Evolutionary conservation across 2,797 vertebrate species (phyloP), one percentile per base, ranked within the genome.

Genomic region (Decapterus maruadsi): DNA sequence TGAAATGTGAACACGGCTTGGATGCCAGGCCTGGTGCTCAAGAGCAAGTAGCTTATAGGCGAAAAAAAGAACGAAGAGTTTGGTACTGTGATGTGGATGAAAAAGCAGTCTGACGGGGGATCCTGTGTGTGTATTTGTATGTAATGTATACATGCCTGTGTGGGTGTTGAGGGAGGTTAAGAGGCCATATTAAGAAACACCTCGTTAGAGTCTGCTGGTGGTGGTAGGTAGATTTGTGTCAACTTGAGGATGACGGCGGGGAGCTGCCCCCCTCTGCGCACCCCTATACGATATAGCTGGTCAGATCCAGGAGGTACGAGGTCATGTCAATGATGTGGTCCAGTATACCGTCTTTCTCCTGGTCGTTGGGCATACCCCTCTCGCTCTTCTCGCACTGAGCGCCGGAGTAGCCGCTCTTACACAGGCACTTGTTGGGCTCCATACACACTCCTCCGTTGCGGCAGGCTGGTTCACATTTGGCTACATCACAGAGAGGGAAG

Each of bases 321-420:
- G 98, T 99, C 97, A 99, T 97, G 93, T 97, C 97, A 83, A 99
- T 97, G 95, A 99, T 97, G 95, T 98, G 97, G 93, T 97, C 98
- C 87, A 99, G 94, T 91, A 99, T 96, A 96, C 98, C 97, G 87
- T 97, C 96, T 92, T 97, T 96, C 90, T 96, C 95, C 90, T 96
- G 89, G 83, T 94, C 94, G 2, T 91, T 94, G 85, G 92, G 93
- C 90, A 96, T 94, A 80, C 96, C 97, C 88, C 94, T 95, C 92
- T 99, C 97, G 82, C 97, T 96, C 91, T 97, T 97, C 93, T 99
- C 97, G 57, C 98, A 99, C 78, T 98, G 97, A 75, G 85, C 85
- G 46, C 98, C 98, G 0, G 97, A 97, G 89, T 97, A 99, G 69
- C 98, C 97, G 82, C 97, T 98, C 93, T 99, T 99, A 85, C 98